Conservation (phyloP, 2,888 invertebrate genomes). For the Sarcophaga caerulescens region DNA sequence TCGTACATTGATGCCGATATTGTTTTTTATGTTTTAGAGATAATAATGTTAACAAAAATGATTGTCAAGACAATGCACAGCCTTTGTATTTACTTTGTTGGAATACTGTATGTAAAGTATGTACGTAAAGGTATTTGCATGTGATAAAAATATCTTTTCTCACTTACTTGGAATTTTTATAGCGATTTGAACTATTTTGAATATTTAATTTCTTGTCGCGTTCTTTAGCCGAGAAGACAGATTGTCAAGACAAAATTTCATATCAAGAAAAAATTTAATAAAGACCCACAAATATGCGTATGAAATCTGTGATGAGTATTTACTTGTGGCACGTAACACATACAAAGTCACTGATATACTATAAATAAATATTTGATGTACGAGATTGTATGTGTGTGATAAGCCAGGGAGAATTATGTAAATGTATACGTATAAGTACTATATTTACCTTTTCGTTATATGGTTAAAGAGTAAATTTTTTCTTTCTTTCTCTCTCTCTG, state of each 20-base stretch:
- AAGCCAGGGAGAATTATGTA: too few species aligned
- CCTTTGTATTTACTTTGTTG: too few species aligned
- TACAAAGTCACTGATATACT: constrained; percentile 1
- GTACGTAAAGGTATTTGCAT: too few species aligned
- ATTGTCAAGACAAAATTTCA: constrained; percentile 1
- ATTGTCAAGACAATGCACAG: too few species aligned
- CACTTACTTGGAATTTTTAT: not conserved
- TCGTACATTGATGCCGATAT: too few species aligned
- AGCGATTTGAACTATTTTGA: not conserved
- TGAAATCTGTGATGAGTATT: constrained; percentile 8
- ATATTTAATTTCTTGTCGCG: constrained; percentile 10
- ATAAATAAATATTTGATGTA: too few species aligned
- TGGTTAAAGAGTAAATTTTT: not conserved
- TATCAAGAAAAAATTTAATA: not conserved
- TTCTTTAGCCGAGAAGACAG: not conserved
- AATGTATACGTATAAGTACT: not conserved
- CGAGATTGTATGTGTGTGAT: too few species aligned
- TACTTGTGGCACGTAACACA: constrained; percentile 1
- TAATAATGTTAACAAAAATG: too few species aligned
- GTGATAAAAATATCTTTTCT: not conserved
- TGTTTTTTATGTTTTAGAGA: too few species aligned
- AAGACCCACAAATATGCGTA: not conserved
- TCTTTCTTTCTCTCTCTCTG: too few species aligned
- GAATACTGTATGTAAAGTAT: too few species aligned
- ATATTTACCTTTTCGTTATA: not conserved